Conservation (phyloP, 2,113 vertebrate genomes). For the Xiphophorus maculatus region DNA sequence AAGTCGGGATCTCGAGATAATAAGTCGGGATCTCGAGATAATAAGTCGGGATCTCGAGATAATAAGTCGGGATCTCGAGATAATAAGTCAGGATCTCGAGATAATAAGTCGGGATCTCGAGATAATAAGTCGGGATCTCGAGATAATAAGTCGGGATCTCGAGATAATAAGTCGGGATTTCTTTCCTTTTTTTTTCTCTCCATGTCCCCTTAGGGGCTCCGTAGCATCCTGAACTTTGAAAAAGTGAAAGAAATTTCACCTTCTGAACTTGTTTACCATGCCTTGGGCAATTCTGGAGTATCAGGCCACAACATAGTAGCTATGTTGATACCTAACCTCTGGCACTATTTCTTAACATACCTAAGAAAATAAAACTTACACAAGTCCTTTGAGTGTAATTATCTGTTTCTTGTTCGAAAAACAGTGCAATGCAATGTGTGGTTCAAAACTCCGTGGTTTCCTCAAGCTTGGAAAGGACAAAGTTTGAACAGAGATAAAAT, state of each 20-base stretch:
- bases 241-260: background rate
- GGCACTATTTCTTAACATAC: background rate
- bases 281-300: background rate
- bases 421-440: constrained; percentile 22
- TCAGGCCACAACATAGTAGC: background rate
- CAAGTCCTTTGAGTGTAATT: constrained; percentile 5
- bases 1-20: too few relatives aligned
- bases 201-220: too few relatives aligned
- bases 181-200: too few relatives aligned
- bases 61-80: too few relatives aligned
- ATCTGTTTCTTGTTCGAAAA: constrained; percentile 5
- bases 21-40: too few relatives aligned
- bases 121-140: too few relatives aligned
- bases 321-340: background rate
- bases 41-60: too few relatives aligned
- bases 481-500: constrained; percentile 42
- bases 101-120: too few relatives aligned
- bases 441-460: constrained; percentile 27
- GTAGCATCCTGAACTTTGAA: background rate
- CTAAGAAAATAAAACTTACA: background rate
- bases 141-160: too few relatives aligned
- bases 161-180: too few relatives aligned
- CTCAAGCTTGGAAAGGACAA: constrained; percentile 21
- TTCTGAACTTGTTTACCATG: too few relatives aligned
- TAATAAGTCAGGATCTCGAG: too few relatives aligned